phyloP scores from a whole-genome alignment of 1,140 invertebrate genomes.

The Cyphomyrmex costatus region DNA sequence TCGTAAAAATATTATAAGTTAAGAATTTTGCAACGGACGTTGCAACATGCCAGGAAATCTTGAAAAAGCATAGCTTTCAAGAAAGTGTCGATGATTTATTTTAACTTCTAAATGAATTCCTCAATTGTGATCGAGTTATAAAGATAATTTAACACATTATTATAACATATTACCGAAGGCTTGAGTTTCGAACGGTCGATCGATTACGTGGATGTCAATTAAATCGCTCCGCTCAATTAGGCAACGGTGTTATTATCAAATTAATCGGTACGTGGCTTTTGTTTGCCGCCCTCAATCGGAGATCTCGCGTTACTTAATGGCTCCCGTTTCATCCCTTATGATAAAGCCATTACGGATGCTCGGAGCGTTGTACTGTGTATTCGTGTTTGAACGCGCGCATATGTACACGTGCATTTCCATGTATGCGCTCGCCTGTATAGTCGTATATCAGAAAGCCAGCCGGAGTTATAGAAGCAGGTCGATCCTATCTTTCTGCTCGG shows the following conservation, averaged over 20 bases:
- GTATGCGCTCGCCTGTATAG: not conserved
- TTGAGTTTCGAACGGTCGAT: conserved; percentile 27
- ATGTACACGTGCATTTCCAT: not conserved
- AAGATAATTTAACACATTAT: conserved; percentile 1
- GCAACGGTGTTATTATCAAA: conserved; percentile 62
- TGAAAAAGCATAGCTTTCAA: not conserved
- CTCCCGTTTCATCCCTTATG: conserved; percentile 64
- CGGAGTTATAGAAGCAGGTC: conserved; percentile 78
- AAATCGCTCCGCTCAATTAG: conserved; percentile 65
- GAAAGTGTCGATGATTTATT: not conserved
- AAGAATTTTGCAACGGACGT: not conserved
- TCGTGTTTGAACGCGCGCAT: not conserved
- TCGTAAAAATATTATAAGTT: not conserved
- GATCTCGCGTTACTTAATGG: conserved; percentile 61
- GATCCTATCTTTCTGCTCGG: conserved; percentile 78
- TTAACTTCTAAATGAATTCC: not conserved
- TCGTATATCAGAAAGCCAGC: conserved; percentile 76
- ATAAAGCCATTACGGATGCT: conserved; percentile 74
- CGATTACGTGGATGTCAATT: conserved; percentile 44
- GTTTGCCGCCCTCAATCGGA: conserved; percentile 56
- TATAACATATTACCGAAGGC: not conserved
- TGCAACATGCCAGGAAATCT: too few species aligned
- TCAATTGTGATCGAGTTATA: not conserved
- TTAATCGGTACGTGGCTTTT: conserved; percentile 55
- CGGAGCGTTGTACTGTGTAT: conserved; percentile 48